Base-by-base conservation (phyloP, 1,140 invertebrate species). In the Drosophila triauraria region DNA sequence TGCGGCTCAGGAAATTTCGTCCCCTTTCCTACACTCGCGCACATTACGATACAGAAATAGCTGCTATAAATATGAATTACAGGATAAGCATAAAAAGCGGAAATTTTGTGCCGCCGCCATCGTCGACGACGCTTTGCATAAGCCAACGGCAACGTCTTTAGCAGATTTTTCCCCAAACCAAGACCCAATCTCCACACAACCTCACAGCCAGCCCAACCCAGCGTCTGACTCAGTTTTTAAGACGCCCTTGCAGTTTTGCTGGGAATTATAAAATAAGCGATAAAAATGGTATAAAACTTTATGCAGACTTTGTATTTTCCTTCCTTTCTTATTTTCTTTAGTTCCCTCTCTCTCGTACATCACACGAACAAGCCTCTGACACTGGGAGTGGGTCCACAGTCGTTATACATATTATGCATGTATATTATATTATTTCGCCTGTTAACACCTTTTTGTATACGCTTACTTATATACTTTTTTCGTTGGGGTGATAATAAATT, bases 61-160 rank as follows among this genome's bases (percentile, higher is more conserved):
- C 85, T 82, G 82, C 82, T 90, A 91, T 90, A 90, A 90, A 90
- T 90, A 90, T 91, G 85, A 90, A 90, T 90, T 90, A 90, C 85
- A 86, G 86, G 85, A 90, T 90, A 90, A 90, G 85, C 85, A 86
- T 86, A 90, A 90, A 91, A 90, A 82, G 81, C 86, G 86, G 86
- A 90, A 90, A 90, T 91, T 90, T 86, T 91, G 86, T 84, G 82
- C 69, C 85, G 85, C 62, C 68, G 71, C 44, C 63, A 48, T 25
- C 80, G 48, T 72, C 57, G 82, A 48, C 74, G 56, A 67, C 77
- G 78, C 51, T 88, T 88, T 90, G 84, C 84, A 88, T 88, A 88
- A 88, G 84, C 84, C 85, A 71, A 46, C 65, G 67, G 76, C 47
- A 74, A 72, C 54, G 53, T 71, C 51, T 59, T 50, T 23, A 58